phyloP scores from a whole-genome alignment of 2,888 invertebrate genomes.

The Antitype chi region DNA sequence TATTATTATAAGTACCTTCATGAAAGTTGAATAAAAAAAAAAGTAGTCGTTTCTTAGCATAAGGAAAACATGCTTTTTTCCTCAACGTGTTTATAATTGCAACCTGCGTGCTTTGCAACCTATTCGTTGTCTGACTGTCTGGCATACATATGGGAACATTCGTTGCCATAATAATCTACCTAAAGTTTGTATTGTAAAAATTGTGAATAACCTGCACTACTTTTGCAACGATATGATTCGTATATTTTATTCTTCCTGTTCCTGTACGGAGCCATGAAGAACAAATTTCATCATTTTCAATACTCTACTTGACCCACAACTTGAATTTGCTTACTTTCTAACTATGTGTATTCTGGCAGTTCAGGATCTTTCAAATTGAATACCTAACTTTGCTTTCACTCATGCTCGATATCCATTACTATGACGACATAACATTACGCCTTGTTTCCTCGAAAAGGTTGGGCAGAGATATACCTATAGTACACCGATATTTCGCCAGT shows the following conservation, averaged over 20 bases:
- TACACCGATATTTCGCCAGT: no score
- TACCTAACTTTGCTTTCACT: neutral
- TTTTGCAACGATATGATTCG: neutral
- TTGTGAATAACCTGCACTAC: neutral
- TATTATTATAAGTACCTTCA: neutral
- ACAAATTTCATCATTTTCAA: neutral
- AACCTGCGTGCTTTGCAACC: neutral
- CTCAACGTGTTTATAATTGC: neutral
- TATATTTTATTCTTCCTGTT: neutral
- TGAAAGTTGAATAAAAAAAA: neutral
- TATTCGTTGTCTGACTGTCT: neutral
- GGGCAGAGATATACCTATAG: no score
- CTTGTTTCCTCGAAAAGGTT: no score
- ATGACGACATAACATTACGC: no score
- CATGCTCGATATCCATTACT: neutral
- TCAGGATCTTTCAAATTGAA: neutral
- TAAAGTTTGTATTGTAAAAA: slow-evolving; percentile 3
- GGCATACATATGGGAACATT: slow-evolving; percentile 6
- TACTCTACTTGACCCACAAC: neutral
- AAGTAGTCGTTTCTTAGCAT: neutral
- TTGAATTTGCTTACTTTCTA: no score
- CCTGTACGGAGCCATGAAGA: neutral
- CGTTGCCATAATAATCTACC: neutral
- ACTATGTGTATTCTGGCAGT: neutral
- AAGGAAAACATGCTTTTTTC: slow-evolving; percentile 36